Base-by-base conservation (phyloP, 1,140 invertebrate genomes). In the Pararge aegeria region DNA sequence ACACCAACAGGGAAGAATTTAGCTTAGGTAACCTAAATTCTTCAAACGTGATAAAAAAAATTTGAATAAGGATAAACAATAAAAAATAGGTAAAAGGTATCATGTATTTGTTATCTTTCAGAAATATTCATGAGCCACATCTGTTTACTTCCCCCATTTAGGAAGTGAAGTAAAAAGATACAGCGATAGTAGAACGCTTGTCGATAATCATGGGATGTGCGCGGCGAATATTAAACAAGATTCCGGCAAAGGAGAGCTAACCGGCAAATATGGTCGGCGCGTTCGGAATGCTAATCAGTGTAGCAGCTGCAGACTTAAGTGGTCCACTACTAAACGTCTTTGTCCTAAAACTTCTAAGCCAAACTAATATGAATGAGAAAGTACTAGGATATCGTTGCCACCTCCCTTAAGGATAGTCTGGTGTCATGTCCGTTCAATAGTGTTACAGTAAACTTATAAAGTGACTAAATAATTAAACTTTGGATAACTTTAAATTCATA, bases 181-280 rank as follows among this genome's bases (percentile, higher is more conserved):
- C 38, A 42, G 38, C 16, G 13, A 42, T 42, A 18, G 38, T 16
- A 42, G 38, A 18, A 34, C 30, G 30, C 9, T 42, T 18, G 38
- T 42, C 38, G 38, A 42, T 42, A 16, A 42, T 42, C 38, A 15
- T 42, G 38, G 38, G 9, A 5, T 18, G 5, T 42, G 38, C 16
- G 38, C 5, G 16, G 38, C 38, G 38, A 42, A 42, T 42, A 42
- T 42, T 42, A 42, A 42, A 42, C 38, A 42, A 42, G 38, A 15
- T 38, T 15, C 6, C 5, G 9, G 13, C 38, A 18, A 42, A 42
- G 38, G 38, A 42, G 38, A 5, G 13, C 38, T 16, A 42, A 18
- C 38, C 38, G 38, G 38, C 16, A 34, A 34, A 42, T 42, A 42
- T 42, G 38, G 38, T 18, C 38, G 9, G 5, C 38, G 13, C 38